Base-by-base conservation (phyloP, 2,797 vertebrate species). In the Halcyon smyrnensis region DNA sequence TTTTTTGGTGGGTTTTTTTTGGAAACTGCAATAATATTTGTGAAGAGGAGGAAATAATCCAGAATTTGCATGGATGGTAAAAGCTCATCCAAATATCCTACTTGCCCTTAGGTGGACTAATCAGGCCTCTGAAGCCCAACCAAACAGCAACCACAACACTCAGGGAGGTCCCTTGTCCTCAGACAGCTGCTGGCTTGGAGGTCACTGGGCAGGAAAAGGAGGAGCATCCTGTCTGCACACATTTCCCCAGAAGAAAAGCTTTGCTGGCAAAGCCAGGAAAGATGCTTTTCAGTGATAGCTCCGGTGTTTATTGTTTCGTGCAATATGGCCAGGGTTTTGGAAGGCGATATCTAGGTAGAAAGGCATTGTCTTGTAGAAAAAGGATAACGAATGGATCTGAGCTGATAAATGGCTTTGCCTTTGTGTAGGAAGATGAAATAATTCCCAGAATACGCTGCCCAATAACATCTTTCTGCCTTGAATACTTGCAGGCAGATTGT, bases 231-330 rank as follows among this genome's bases (percentile, higher is more conserved):
- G 97, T 97, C 97, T 97, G 93, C 43, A 79, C 84, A 74, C 20
- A 60, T 89, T 94, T 89, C 76, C 90, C 81, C 74, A 79, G 48
- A 65, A 96, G 90, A 83, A 87, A 78, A 85, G 37, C 64, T 85
- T 54, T 50, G 3, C 73, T 81, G 79, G 96, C 79, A 97, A 36
- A 67, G 62, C 73, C 97, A 97, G 97, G 97, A 98, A 98, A 98
- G 97, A 98, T 97, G 96, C 95, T 97, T 97, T 97, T 93, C 87
- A 90, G 92, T 92, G 98, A 98, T 98, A 98, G 83, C 76, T 95
- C 34, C 46, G 32, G 41, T 87, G 73, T 90, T 97, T 93, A 97
- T 98, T 97, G 89, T 98, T 97, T 59, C 3, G 2, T 92, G 94
- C 95, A 97, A 96, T 92, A 78, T 71, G 82, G 45, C 45, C 54